These are phyloP conservation scores for Turdus rufiventris DNA, from an alignment of 2,113 vertebrate species.

Conservation along the genomic window DNA sequence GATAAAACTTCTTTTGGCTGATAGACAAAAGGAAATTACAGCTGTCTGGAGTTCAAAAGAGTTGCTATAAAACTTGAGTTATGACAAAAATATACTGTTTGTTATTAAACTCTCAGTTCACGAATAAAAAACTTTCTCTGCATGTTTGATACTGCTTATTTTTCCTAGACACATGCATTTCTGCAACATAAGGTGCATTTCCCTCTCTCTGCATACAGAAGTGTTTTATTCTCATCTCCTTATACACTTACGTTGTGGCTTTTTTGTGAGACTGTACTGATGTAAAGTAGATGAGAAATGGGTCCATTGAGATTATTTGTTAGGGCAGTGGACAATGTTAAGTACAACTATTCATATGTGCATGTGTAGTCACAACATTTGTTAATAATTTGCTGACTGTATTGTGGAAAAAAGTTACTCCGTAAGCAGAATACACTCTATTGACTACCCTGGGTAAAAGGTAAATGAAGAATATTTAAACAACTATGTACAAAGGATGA, in stretches of 20 bases:
- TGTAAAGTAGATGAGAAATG: background rate
- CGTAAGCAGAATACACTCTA: background rate
- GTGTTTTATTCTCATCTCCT: background rate
- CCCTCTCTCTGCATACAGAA: background rate
- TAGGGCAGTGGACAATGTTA: background rate
- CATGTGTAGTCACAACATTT: background rate
- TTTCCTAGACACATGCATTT: background rate
- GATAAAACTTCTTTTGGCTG: slow-evolving; percentile 19
- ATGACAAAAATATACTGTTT: slow-evolving; percentile 13
- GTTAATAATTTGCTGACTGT: background rate
- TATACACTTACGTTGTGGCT: background rate
- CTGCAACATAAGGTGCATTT: background rate
- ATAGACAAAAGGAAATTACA: slow-evolving; percentile 46
- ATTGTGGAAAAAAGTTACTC: background rate
- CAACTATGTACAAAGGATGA: background rate
- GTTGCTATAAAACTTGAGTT: slow-evolving; percentile 37
- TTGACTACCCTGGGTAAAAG: background rate
- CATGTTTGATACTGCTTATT: background rate
- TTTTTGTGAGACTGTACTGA: background rate
- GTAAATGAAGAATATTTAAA: background rate
- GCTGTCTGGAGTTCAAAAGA: slow-evolving; percentile 34
- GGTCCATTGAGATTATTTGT: background rate
- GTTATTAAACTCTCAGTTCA: background rate
- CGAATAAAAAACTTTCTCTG: background rate
- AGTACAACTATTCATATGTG: background rate